Conservation (phyloP, 1,140 invertebrate species). For the Chymomyza costata region DNA sequence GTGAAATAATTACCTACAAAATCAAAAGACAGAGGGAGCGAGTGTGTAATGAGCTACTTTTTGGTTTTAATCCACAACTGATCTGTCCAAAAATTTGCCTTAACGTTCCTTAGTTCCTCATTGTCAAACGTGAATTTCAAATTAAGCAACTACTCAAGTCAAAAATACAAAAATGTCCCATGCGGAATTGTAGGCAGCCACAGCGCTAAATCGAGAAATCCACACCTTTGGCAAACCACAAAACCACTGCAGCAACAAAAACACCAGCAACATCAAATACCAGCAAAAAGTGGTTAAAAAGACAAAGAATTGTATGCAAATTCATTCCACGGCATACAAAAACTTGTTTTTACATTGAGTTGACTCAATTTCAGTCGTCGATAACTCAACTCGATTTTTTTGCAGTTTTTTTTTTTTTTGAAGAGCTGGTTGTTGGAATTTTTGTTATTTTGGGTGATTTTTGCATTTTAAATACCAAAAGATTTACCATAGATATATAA, state of each 20-base stretch:
- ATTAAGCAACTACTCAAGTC: too few species aligned
- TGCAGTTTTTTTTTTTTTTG: slow-evolving; percentile 19
- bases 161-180: slow-evolving; percentile 19
- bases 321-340: slow-evolving; percentile 29
- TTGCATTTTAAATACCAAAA: too few species aligned
- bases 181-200: too few species aligned
- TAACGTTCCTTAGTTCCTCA: too few species aligned
- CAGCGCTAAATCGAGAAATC: too few species aligned
- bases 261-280: slow-evolving; percentile 5
- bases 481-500: slow-evolving; percentile 54
- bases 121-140: too few species aligned
- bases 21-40: too few species aligned
- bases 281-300: slow-evolving; percentile 14
- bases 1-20: too few species aligned
- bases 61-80: too few species aligned
- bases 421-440: slow-evolving; percentile 14
- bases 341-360: slow-evolving; percentile 41
- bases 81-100: too few species aligned
- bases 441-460: slow-evolving; percentile 20
- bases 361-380: slow-evolving; percentile 7
- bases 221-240: too few species aligned
- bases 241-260: slow-evolving; percentile 22
- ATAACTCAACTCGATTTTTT: slow-evolving; percentile 25
- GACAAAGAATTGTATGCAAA: slow-evolving; percentile 58
- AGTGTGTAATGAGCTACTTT: too few species aligned